Evolutionary conservation across 2,797 vertebrate species (phyloP), one percentile per base, ranked within the genome.

Genomic region (Coregonus ussuriensis): DNA sequence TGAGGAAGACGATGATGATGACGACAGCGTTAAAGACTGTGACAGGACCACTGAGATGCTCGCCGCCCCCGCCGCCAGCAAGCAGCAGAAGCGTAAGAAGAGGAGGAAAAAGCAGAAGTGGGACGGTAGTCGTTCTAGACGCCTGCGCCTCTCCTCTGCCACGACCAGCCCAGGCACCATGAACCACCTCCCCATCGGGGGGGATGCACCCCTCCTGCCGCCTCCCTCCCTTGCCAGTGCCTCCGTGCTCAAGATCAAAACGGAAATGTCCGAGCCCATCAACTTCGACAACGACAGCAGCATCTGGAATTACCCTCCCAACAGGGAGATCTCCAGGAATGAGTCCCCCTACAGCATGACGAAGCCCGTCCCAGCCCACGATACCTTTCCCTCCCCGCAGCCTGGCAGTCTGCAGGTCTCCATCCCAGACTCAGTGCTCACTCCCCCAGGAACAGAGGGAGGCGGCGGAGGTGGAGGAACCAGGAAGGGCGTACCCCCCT

Each of bases 231-330:
- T 97, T 3, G 93, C 94, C 90, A 95, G 94, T 85, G 91, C 68
- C 87, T 98, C 97, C 2, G 97, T 98, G 89, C 95, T 98, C 85
- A 99, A 99, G 91, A 99, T 99, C 94, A 99, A 99, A 94, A 99
- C 98, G 1, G 98, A 99, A 93, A 99, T 99, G 93, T 92, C 97
- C 2, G 98, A 99, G 86, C 97, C 98, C 80, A 98, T 99, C 91
- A 99, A 99, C 94, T 99, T 99, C 79, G 98, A 99, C 96, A 99
- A 99, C 0, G 98, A 99, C 94, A 99, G 98, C 93, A 99, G 98
- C 94, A 99, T 99, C 94, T 99, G 98, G 98, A 99, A 99, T 95
- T 99, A 95, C 88, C 98, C 98, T 0, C 98, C 98, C 85, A 99
- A 99, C 94, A 87, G 98, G 69, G 98, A 99, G 95, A 99, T 99